phyloP scores from a whole-genome alignment of 1,140 invertebrate genomes.

The Tetramorium simillimum region DNA sequence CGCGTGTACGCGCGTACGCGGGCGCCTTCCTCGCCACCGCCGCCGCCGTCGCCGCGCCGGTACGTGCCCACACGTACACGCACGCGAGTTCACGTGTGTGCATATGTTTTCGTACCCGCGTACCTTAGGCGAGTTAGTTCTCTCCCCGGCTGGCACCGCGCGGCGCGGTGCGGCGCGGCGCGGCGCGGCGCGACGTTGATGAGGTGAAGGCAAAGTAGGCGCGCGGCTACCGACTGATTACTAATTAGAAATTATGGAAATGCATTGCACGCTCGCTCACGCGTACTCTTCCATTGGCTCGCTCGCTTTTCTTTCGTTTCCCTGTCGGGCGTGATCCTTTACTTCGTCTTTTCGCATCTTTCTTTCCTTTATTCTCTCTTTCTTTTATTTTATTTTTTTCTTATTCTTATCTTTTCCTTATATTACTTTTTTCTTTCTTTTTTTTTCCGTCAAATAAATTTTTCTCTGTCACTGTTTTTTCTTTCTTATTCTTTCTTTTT shows the following conservation, averaged over 20 bases:
- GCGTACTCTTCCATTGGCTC: slow-evolving; percentile 16
- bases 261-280: slow-evolving; percentile 36
- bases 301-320: slow-evolving; percentile 9
- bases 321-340: background rate
- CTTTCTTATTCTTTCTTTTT: background rate
- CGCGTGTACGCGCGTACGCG: background rate
- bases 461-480: background rate
- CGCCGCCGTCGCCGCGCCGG: background rate
- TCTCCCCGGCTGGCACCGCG: slow-evolving; percentile 26
- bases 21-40: background rate
- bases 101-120: slow-evolving; percentile 35
- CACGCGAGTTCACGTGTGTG: slow-evolving; percentile 36
- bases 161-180: slow-evolving; percentile 35
- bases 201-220: slow-evolving; percentile 75
- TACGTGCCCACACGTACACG: slow-evolving; percentile 48
- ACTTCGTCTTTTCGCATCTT: background rate
- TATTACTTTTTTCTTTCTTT: background rate
- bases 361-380: background rate
- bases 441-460: background rate
- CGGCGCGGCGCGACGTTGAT: slow-evolving; percentile 61
- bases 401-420: background rate
- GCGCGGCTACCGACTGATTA: slow-evolving; percentile 74
- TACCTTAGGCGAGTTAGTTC: slow-evolving; percentile 69
- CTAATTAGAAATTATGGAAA: slow-evolving; percentile 78
- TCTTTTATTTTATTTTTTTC: background rate